Evolutionary conservation across 2,113 vertebrate species (phyloP).

Genomic region (Myrmecobius fasciatus): DNA sequence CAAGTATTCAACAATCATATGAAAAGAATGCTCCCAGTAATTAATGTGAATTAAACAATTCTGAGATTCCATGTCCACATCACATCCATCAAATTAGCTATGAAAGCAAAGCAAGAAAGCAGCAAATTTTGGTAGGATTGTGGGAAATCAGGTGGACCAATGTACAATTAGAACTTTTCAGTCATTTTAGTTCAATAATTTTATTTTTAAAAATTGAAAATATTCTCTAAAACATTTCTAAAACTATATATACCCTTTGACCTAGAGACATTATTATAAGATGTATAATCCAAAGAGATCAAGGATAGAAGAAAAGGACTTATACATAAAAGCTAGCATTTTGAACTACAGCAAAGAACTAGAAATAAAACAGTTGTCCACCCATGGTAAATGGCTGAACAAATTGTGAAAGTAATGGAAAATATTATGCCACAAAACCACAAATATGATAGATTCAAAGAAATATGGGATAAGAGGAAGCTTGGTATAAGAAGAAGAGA

Average conservation of each 20-base stretch:
- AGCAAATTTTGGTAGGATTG: background rate
- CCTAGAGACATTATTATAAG: background rate
- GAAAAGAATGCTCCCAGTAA: background rate
- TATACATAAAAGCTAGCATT: background rate
- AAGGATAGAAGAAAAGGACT: background rate
- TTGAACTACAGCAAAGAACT: too few relatives aligned
- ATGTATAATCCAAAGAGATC: background rate
- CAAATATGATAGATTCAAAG: background rate
- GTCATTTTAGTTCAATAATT: background rate
- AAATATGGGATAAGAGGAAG: background rate
- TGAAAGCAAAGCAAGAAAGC: background rate
- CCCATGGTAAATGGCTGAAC: too few relatives aligned
- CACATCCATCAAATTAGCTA: background rate
- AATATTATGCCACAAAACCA: background rate
- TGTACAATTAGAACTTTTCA: background rate
- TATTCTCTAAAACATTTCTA: background rate
- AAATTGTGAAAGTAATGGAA: background rate
- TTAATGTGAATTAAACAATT: background rate
- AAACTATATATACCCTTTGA: background rate
- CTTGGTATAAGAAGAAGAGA: background rate
- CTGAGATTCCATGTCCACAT: background rate
- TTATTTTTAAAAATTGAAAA: background rate
- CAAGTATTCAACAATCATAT: background rate
- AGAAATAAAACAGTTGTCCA: too few relatives aligned
- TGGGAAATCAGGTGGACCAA: background rate